These are phyloP conservation scores for Sitobion miscanthi DNA, from an alignment of 1,140 invertebrate genomes.

Conservation along the genomic window DNA sequence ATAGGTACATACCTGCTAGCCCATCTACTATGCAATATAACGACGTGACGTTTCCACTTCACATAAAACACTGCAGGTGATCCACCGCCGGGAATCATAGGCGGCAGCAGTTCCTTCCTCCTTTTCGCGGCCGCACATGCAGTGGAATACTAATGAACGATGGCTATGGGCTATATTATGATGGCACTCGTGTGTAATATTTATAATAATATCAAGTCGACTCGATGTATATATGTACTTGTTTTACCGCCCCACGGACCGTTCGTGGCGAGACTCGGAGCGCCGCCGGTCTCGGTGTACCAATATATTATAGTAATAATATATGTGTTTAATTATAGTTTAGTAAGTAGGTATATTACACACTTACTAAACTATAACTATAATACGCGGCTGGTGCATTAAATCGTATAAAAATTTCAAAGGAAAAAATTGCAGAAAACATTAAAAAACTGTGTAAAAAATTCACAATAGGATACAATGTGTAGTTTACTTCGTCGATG, in stretches of 20 bases:
- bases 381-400: too few relatives aligned
- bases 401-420: too few relatives aligned
- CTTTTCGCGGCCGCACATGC: neutral
- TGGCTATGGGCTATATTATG: neutral
- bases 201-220: neutral
- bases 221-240: neutral
- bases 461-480: too few relatives aligned
- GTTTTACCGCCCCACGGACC: neutral
- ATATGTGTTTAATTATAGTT: neutral
- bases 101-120: neutral
- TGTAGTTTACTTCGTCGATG: too few relatives aligned
- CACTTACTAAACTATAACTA: too few relatives aligned
- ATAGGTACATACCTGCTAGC: neutral
- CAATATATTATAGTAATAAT: too few relatives aligned
- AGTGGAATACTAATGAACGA: neutral
- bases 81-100: neutral
- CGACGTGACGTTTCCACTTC: constrained; percentile 4
- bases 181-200: neutral
- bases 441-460: too few relatives aligned
- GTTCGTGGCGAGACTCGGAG: neutral
- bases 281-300: too few relatives aligned
- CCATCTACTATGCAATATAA: neutral
- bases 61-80: neutral
- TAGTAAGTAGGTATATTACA: neutral
- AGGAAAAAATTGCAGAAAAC: too few relatives aligned